Base-by-base conservation (phyloP, 2,797 vertebrate genomes). In the Vespertilio murinus region DNA sequence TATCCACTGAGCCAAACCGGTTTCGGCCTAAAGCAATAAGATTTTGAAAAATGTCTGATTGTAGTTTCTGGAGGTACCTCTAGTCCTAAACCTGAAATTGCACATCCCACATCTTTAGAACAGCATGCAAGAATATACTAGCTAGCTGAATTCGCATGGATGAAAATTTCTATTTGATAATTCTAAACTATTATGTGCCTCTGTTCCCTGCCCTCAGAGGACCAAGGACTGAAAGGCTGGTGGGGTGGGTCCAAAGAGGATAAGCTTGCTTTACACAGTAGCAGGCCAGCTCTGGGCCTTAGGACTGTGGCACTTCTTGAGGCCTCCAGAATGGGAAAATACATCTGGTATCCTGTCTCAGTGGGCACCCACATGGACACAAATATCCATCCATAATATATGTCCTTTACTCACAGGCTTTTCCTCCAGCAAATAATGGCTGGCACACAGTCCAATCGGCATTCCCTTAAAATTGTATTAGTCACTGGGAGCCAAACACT, bases 181-280 rank as follows among this genome's bases (percentile, higher is more conserved):
- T 59, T 38, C n/a, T 90, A 71, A 89, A 90, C 35, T 95, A 12
- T 88, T 82, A 64, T 25, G n/a, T 90, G 69, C 40, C 54, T 79
- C 56, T 90, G 65, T 93, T 11, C 42, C 45, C 47, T 78, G 54
- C 28, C 10, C 18, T 25, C 18, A 52, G n/a, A 84, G 42, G 54
- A 75, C 20, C 30, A 73, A 92, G 33, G 52, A 88, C 33, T 90
- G 40, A 35, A 33, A 93, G 30, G 33, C 52, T 67, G n/a, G 22
- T 49, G 10, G 33, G 1, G 14, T n/a, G 56, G 8, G 23, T n/a
- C 56, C 38, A 61, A 73, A 83, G 38, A 73, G 10, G 25, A 71
- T 52, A 93, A 14, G n/a, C 20, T 35, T 89, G 45, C 61, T 85
- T 91, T 71, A 80, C 30, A 80, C n/a, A 93, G 25, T 45, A 78